These are phyloP conservation scores for Diadema setosum DNA, from an alignment of 35 echinoderm and acorn worm genomes.

Conservation along the genomic window DNA sequence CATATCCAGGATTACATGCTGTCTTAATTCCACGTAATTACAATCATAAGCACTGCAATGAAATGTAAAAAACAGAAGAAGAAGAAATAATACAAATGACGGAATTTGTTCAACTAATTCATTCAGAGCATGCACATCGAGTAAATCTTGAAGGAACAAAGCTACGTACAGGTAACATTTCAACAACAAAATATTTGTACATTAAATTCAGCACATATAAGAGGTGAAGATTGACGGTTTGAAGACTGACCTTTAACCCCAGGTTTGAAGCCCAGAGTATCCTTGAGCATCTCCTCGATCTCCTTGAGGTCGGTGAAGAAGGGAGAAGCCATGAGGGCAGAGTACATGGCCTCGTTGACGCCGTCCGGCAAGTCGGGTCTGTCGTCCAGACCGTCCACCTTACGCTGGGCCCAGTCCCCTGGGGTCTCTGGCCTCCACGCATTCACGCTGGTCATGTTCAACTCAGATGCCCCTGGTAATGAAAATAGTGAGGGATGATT, in stretches of 20 bases:
- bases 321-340: slow-evolving; percentile 66
- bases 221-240: background rate
- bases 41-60: no score
- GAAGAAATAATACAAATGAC: no score
- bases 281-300: slow-evolving; percentile 96
- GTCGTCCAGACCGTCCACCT: slow-evolving; percentile 49
- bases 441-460: slow-evolving; percentile 73
- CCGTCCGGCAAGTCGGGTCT: slow-evolving; percentile 66
- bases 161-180: no score
- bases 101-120: no score
- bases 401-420: slow-evolving; percentile 64
- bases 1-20: no score
- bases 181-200: no score
- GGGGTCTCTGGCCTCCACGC: slow-evolving; percentile 70
- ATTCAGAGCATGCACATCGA: no score
- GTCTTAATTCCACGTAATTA: no score
- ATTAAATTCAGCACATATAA: no score
- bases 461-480: slow-evolving; percentile 66
- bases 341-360: slow-evolving; percentile 54
- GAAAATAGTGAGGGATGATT: background rate
- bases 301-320: slow-evolving; percentile 83
- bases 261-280: slow-evolving; percentile 50
- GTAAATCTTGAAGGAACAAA: no score
- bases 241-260: slow-evolving; percentile 64
- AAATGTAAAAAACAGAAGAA: no score